Conservation (phyloP, 2,113 vertebrate genomes). For the Saguinus midas region DNA sequence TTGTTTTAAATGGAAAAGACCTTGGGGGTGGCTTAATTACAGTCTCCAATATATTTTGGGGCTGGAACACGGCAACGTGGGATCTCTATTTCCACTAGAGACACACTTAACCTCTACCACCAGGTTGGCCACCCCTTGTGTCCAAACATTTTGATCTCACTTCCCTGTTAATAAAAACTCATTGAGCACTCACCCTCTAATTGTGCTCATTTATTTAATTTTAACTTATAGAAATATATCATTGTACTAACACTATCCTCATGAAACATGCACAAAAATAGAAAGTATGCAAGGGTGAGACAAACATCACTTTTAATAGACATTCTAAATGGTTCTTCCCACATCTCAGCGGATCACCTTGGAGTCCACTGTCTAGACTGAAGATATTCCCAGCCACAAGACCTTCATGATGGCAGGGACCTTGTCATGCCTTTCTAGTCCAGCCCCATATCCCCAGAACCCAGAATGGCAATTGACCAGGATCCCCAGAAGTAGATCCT, state of each 20-base stretch:
- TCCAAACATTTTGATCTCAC: background rate
- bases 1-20: constrained; percentile 60
- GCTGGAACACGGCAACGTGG: background rate
- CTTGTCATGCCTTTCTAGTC: background rate
- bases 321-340: background rate
- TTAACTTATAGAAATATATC: background rate
- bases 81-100: background rate
- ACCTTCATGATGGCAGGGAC: background rate
- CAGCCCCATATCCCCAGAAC: background rate
- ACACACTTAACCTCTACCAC: background rate
- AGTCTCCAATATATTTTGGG: background rate
- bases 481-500: background rate
- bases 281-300: background rate
- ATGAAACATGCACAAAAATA: constrained; percentile 18
- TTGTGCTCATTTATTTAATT: background rate
- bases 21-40: constrained; percentile 48
- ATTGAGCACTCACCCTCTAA: background rate
- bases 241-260: constrained; percentile 14
- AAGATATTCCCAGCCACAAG: background rate
- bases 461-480: background rate
- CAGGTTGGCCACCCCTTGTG: background rate
- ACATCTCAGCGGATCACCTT: background rate
- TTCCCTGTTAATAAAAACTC: background rate
- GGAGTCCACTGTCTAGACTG: background rate
- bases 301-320: background rate